These are phyloP conservation scores for Eumaeus atala DNA, from an alignment of 1,140 invertebrate genomes.

Conservation along the genomic window DNA sequence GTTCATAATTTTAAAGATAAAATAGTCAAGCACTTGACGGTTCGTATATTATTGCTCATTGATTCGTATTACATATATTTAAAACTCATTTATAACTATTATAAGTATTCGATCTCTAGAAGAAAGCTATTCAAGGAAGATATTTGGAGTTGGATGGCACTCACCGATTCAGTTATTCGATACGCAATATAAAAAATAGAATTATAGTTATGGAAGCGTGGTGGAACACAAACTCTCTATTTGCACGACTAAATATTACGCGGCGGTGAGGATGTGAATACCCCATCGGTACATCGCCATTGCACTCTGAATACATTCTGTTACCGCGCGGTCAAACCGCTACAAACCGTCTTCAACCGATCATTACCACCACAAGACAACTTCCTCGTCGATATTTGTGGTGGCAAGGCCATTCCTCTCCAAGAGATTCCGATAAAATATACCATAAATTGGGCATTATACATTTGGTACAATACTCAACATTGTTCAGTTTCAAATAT, in stretches of 20 bases:
- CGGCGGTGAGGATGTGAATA: not conserved
- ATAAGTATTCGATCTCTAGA: slow-evolving; percentile 4
- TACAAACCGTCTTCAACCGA: too few species aligned
- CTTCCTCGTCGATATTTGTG: too few species aligned
- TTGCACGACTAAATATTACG: slow-evolving; percentile 1
- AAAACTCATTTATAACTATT: slow-evolving; percentile 1
- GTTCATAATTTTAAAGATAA: slow-evolving; percentile 1
- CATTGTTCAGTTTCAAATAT: too few species aligned
- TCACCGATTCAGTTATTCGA: slow-evolving; percentile 1
- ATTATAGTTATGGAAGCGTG: slow-evolving; percentile 11
- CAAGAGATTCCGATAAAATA: too few species aligned
- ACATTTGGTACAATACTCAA: too few species aligned
- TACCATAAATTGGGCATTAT: too few species aligned
- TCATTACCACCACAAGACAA: too few species aligned
- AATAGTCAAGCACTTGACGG: slow-evolving; percentile 7
- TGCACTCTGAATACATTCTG: too few species aligned
- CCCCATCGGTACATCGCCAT: not conserved
- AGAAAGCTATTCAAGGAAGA: slow-evolving; percentile 10
- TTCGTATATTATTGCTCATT: slow-evolving; percentile 10
- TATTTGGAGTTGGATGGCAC: slow-evolving; percentile 9
- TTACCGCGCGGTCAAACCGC: too few species aligned
- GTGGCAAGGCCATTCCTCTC: too few species aligned
- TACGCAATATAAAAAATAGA: slow-evolving; percentile 10
- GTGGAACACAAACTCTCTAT: slow-evolving; percentile 8
- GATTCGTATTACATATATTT: slow-evolving; percentile 7